phyloP scores from a whole-genome alignment of 2,888 invertebrate species.

The Dorcus hopei region DNA sequence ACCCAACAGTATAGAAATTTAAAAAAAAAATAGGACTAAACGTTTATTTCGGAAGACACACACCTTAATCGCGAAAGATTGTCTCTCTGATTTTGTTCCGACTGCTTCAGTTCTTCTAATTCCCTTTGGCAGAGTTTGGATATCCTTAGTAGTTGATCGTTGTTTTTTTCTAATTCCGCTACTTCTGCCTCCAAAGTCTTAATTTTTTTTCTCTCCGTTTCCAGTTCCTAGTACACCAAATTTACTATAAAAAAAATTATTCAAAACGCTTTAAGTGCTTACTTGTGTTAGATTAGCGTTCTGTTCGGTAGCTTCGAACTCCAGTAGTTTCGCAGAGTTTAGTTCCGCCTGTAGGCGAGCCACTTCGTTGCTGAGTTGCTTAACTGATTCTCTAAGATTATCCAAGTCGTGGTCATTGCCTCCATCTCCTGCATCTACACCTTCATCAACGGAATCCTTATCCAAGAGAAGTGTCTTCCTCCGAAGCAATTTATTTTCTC shows the following conservation, averaged over 20 bases:
- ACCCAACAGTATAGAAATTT: constrained; percentile 44
- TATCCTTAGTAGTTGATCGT: constrained; percentile 63
- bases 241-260: background rate
- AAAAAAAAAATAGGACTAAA: constrained; percentile 21
- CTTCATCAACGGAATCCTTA: constrained; percentile 57
- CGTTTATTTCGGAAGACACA: background rate
- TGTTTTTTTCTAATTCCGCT: constrained; percentile 50
- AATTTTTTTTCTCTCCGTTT: constrained; percentile 51
- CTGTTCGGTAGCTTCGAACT: constrained; percentile 70
- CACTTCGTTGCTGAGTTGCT: constrained; percentile 61
- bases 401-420: constrained; percentile 63
- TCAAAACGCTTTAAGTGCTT: constrained; percentile 3
- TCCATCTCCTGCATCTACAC: constrained; percentile 50
- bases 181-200: constrained; percentile 57
- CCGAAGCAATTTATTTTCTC: constrained; percentile 70
- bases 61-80: constrained; percentile 52
- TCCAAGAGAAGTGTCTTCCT: constrained; percentile 64
- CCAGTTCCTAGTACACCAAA: constrained; percentile 51
- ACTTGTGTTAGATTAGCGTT: constrained; percentile 58
- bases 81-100: constrained; percentile 61
- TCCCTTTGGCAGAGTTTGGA: constrained; percentile 66
- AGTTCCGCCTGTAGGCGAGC: constrained; percentile 66
- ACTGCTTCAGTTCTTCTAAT: constrained; percentile 58
- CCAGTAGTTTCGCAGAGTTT: constrained; percentile 60
- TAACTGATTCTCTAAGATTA: constrained; percentile 64